Conservation (phyloP, 1,140 invertebrate species). For the Trypoxylus dichotomus region DNA sequence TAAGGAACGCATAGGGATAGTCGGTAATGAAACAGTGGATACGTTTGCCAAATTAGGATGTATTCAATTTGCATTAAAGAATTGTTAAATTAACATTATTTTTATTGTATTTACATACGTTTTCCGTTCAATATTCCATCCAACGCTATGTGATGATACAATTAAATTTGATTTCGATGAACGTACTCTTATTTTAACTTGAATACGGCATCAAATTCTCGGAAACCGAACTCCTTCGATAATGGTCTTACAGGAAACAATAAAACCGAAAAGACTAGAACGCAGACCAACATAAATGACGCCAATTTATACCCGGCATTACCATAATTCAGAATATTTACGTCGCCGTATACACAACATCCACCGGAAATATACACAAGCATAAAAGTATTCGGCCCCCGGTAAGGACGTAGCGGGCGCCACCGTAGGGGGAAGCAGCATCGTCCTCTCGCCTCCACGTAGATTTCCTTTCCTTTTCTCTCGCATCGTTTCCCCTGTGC, state of each 20-base stretch:
- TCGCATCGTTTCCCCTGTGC: neutral
- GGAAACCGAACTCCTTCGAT: neutral
- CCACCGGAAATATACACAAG: neutral
- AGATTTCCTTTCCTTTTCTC: neutral
- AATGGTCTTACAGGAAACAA: neutral
- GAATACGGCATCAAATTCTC: no score
- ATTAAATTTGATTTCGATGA: no score
- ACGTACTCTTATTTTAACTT: no score
- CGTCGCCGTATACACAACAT: neutral
- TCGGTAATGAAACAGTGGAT: no score
- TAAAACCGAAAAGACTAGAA: neutral
- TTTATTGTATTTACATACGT: no score
- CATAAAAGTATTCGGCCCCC: neutral
- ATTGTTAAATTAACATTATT: no score
- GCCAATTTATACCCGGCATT: neutral
- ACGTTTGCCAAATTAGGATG: no score
- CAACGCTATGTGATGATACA: no score
- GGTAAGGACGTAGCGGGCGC: neutral
- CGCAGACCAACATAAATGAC: neutral
- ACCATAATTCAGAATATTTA: constrained; percentile 20
- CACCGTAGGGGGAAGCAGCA: neutral
- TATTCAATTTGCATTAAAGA: no score
- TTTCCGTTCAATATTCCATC: no score
- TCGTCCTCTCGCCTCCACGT: neutral
- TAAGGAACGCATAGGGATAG: no score